phyloP scores from a whole-genome alignment of 2,888 invertebrate species.

The Drosophila buzzatii region DNA sequence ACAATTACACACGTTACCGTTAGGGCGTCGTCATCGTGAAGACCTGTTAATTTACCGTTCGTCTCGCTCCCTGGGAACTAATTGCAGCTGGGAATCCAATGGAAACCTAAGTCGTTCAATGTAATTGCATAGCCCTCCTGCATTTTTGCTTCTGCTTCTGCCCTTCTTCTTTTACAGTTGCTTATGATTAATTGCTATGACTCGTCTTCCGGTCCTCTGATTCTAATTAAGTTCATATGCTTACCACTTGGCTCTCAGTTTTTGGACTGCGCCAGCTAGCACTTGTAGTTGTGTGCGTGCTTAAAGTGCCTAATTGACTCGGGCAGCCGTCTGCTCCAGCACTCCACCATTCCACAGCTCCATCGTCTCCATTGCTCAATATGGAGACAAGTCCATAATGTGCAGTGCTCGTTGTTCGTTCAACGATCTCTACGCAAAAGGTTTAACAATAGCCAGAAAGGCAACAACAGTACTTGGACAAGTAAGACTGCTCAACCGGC shows the following conservation, averaged over 20 bases:
- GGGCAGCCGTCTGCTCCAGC: slow-evolving; percentile 23
- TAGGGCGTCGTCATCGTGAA: slow-evolving; percentile 56
- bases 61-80: slow-evolving; percentile 42
- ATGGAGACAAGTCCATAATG: slow-evolving; percentile 45
- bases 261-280: slow-evolving; percentile 37
- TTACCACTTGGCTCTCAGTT: slow-evolving; percentile 16
- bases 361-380: background rate
- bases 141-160: slow-evolving; percentile 3
- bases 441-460: slow-evolving; percentile 70
- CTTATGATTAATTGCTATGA: slow-evolving; percentile 67
- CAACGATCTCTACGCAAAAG: slow-evolving; percentile 66
- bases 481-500: background rate
- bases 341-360: slow-evolving; percentile 2
- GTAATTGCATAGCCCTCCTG: slow-evolving; percentile 37
- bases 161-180: slow-evolving; percentile 28
- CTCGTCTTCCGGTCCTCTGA: slow-evolving; percentile 45
- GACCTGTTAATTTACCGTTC: slow-evolving; percentile 63
- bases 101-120: slow-evolving; percentile 39
- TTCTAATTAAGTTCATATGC: slow-evolving; percentile 68
- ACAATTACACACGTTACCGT: slow-evolving; percentile 79
- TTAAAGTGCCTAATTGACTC: slow-evolving; percentile 77
- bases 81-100: slow-evolving; percentile 33
- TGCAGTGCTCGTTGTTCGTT: slow-evolving; percentile 47
- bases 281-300: slow-evolving; percentile 80
- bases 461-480: slow-evolving; percentile 30